Base-by-base conservation (phyloP, 2,113 vertebrate species). In the Amphilophus citrinellus region DNA sequence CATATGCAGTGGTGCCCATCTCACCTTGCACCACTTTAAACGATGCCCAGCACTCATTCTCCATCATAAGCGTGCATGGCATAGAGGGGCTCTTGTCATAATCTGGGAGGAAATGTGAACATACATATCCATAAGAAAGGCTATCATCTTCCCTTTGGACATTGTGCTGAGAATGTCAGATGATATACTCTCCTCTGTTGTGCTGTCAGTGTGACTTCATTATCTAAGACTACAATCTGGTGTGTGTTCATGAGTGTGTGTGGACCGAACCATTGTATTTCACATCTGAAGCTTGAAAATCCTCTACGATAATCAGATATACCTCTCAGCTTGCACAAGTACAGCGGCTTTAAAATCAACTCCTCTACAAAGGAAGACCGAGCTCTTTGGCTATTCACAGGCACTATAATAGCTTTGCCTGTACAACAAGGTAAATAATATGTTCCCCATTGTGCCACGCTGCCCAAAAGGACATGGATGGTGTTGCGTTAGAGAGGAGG, bases 21-120 rank as follows among this genome's bases (percentile, higher is more conserved):
- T 97, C 97, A 89, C 96, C 94, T 82, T 89, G 90, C 61, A 96
- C 87, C 91, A 98, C 94, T 32, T 92, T 92, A 95, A 99, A 99
- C 62, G 97, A 97, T 89, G 97, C 96, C 94, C 96, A 91, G 90
- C 98, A 99, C 93, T 98, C 97, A 35, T 97, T 97, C 93, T 97
- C 97, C 37, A 92, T 97, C 95, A 96, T 97, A 88, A 99, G 90
- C 63, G 93, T 95, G 95, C 98, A 99, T 82, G 91, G 87, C 93
- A 97, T 93, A 78, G 97, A 96, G 91, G 94, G 95, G 83, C 95
- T 96, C 92, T 97, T 96, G 86, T 96, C 95, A 93, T 97, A 96
- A 93, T 97, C 98, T 99, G 94, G 85, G 95, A 88, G 91, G 83
- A 87, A 91, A 95, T 47, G 76, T 84, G 87, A 89, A 90, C 83